Evolutionary conservation across 2,797 vertebrate genomes (phyloP).

Genomic region (Anomalospiza imberbis): DNA sequence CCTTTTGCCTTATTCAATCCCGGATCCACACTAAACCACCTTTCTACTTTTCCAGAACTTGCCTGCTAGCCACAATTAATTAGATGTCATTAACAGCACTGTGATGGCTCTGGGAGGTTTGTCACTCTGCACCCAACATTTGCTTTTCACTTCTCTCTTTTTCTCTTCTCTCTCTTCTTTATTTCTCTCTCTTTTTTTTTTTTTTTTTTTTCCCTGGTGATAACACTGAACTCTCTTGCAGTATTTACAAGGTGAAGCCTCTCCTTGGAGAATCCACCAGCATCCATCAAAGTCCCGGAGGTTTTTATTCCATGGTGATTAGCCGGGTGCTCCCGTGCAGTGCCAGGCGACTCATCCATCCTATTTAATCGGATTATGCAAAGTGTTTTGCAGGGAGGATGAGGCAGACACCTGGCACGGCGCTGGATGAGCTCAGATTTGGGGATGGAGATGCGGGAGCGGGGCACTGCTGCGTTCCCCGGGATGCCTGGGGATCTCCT

Average conservation of each 20-base stretch:
- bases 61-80: not conserved
- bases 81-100: not conserved
- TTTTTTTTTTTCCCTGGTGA: rapidly evolving
- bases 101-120: not conserved
- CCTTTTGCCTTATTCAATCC: not conserved
- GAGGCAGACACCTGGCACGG: not conserved
- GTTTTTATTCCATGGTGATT: not conserved
- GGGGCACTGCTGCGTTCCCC: rapidly evolving
- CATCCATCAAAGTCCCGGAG: not conserved
- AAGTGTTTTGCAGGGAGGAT: not conserved
- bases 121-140: not conserved
- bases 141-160: not conserved
- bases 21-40: not conserved
- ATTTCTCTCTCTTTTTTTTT: too few relatives aligned
- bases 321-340: not conserved
- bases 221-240: not conserved
- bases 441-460: not conserved
- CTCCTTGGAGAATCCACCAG: not conserved
- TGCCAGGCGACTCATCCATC: not conserved
- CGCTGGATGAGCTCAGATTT: not conserved
- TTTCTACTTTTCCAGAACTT: not conserved
- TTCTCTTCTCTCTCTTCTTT: not conserved
- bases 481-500: not conserved
- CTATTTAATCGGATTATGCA: not conserved
- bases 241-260: constrained; percentile 2